Conservation (phyloP, 2,888 invertebrate species). For the Imbricaverruca yamaguchii region DNA sequence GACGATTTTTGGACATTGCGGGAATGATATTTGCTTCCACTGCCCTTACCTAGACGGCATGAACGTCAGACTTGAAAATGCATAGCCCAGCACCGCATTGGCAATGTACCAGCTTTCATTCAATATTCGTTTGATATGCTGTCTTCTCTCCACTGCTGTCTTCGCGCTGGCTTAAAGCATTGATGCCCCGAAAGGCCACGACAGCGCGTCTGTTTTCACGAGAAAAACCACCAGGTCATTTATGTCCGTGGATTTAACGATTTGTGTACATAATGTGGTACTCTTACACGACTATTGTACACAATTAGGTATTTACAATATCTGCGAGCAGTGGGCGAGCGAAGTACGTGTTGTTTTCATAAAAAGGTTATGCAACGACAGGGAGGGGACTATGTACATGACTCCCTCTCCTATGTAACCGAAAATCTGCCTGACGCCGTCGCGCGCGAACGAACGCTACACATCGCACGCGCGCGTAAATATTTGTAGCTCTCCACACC, state of each 20-base stretch:
- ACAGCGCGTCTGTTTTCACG: too few species aligned
- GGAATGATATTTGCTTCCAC: too few species aligned
- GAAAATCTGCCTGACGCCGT: neutral
- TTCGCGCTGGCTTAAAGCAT: too few species aligned
- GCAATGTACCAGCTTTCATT: too few species aligned
- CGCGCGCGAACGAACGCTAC: neutral
- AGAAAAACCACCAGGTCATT: neutral
- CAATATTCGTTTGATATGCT: too few species aligned
- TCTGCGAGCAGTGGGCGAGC: constrained; percentile 13
- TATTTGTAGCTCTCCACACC: constrained; percentile 17
- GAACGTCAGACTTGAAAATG: too few species aligned
- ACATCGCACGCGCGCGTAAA: neutral
- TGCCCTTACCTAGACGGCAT: too few species aligned
- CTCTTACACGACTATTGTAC: constrained; percentile 20
- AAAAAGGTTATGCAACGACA: constrained; percentile 10
- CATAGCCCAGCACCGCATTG: too few species aligned
- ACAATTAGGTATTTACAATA: constrained; percentile 21
- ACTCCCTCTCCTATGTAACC: neutral
- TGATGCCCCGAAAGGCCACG: too few species aligned
- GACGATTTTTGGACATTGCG: too few species aligned
- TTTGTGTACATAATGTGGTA: constrained; percentile 21
- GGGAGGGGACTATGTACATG: constrained; percentile 3
- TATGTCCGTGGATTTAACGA: constrained; percentile 21
- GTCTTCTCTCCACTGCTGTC: too few species aligned
- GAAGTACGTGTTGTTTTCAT: constrained; percentile 14